Evolutionary conservation across 2,888 invertebrate genomes (phyloP).

Genomic region (Orchesellides sinensis): DNA sequence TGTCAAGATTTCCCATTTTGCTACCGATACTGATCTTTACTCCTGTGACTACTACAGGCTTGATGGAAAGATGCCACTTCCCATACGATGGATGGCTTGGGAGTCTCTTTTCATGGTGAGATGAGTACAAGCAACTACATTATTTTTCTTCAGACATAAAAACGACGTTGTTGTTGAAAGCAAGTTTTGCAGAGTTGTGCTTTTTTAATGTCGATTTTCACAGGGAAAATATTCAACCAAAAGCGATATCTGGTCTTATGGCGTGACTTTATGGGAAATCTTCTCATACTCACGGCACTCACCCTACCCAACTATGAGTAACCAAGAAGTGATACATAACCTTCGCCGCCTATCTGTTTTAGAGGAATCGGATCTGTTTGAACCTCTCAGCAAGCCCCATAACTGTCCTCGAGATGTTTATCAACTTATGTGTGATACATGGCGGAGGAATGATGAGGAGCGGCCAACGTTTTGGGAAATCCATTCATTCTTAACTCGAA

Average conservation of each 20-base stretch:
- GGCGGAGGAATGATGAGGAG: constrained; percentile 88
- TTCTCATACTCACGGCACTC: constrained; percentile 86
- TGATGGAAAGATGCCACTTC: constrained; percentile 88
- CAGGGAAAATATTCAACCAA: constrained; percentile 93
- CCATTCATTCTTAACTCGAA: constrained; percentile 87
- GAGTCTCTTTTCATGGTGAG: constrained; percentile 87
- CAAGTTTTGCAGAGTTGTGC: neutral
- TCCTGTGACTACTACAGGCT: constrained; percentile 89
- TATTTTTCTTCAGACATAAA: neutral
- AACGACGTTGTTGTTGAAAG: neutral
- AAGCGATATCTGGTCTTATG: constrained; percentile 95
- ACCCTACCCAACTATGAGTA: constrained; percentile 87
- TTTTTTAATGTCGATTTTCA: constrained; percentile 8
- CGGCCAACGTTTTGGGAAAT: constrained; percentile 93
- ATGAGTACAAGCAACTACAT: constrained; percentile 49
- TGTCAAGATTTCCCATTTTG: constrained; percentile 91
- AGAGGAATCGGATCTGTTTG: constrained; percentile 77
- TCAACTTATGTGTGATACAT: constrained; percentile 94
- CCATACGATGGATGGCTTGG: constrained; percentile 94
- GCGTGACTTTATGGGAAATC: constrained; percentile 92
- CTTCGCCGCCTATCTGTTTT: constrained; percentile 81
- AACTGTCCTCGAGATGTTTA: constrained; percentile 86
- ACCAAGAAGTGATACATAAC: constrained; percentile 89
- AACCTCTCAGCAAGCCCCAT: constrained; percentile 82
- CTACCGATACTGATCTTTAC: constrained; percentile 89